phyloP scores from a whole-genome alignment of 2,797 vertebrate genomes.

The Gouania willdenowi region DNA sequence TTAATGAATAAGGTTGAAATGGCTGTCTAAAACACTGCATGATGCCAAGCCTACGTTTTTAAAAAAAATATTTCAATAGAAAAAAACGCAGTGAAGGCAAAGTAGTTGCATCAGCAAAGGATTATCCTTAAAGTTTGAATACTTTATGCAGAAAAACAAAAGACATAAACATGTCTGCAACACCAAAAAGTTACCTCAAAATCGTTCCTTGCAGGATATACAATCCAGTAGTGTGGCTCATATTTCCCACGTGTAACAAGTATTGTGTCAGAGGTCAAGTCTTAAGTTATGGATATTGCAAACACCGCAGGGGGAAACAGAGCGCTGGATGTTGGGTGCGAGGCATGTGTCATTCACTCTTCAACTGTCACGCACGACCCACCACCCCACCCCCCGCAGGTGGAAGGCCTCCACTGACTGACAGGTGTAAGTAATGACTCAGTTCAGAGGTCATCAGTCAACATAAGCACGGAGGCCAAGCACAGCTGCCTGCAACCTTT shows the following conservation, averaged over 20 bases:
- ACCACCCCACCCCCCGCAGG: conserved; percentile 38
- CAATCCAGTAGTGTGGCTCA: conserved; percentile 4
- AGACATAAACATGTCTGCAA: background rate
- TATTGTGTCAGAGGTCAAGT: conserved; percentile 49
- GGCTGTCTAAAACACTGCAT: too few relatives aligned
- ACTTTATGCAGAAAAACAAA: background rate
- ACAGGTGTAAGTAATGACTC: conserved; percentile 72
- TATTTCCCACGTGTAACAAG: conserved; percentile 36
- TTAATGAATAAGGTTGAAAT: too few relatives aligned
- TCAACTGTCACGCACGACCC: conserved; percentile 68
- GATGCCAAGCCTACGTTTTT: too few relatives aligned
- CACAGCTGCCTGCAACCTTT: conserved; percentile 59
- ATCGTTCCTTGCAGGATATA: conserved; percentile 11
- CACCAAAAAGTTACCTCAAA: background rate
- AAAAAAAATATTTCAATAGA: too few relatives aligned
- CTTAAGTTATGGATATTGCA: conserved; percentile 65
- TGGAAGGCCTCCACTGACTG: conserved; percentile 56
- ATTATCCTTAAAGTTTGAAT: too few relatives aligned
- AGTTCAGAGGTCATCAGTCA: conserved; percentile 62
- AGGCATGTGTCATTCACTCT: conserved; percentile 61
- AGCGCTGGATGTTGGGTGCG: conserved; percentile 52
- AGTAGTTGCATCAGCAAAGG: too few relatives aligned
- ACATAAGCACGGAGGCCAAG: conserved; percentile 39
- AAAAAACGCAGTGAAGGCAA: too few relatives aligned
- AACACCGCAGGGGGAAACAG: conserved; percentile 34